A percentile compares a stretch with the other conserved stretches of the same genome.
These are phyloP conservation scores for Aromia moschata DNA, from an alignment of 2,888 invertebrate genomes.

Conservation along the genomic window DNA sequence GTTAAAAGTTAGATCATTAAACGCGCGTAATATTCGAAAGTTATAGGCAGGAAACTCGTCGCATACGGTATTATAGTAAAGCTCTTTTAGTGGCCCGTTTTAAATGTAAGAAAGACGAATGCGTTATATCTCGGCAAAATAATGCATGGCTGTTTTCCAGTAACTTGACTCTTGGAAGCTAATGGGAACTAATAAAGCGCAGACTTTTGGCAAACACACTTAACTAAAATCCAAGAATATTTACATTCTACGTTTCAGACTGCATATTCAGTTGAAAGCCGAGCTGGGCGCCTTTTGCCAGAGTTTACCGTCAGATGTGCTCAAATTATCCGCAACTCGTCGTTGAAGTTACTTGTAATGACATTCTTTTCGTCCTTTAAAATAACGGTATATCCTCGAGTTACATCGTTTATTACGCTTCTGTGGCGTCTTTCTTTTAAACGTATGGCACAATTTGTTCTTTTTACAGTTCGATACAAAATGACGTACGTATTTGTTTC, in stretches of 20 bases:
- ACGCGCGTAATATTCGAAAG: not conserved
- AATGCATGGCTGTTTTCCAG: slow-evolving; percentile 26
- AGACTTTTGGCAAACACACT: slow-evolving; percentile 29
- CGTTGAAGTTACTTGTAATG: not conserved
- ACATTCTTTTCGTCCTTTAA: not conserved
- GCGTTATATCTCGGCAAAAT: slow-evolving; percentile 22
- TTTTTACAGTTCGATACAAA: no score
- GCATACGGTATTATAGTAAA: slow-evolving; percentile 28
- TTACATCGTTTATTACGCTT: not conserved
- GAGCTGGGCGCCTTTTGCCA: not conserved
- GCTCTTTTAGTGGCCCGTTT: slow-evolving; percentile 28
- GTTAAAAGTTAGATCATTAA: not conserved
- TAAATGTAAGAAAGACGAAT: slow-evolving; percentile 26
- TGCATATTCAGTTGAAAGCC: not conserved
- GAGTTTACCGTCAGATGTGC: slow-evolving; percentile 3
- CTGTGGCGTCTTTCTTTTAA: no score
- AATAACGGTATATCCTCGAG: not conserved
- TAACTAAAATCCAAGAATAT: slow-evolving; percentile 16
- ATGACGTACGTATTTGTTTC: no score
- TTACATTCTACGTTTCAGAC: slow-evolving; percentile 20
- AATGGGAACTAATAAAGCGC: slow-evolving; percentile 25
- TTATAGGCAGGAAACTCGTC: slow-evolving; percentile 30
- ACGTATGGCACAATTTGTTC: no score
- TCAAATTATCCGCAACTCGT: slow-evolving; percentile 1
- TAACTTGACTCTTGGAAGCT: slow-evolving; percentile 16